Conservation (phyloP, 2,113 vertebrate genomes). For the Synchiropus splendidus region DNA sequence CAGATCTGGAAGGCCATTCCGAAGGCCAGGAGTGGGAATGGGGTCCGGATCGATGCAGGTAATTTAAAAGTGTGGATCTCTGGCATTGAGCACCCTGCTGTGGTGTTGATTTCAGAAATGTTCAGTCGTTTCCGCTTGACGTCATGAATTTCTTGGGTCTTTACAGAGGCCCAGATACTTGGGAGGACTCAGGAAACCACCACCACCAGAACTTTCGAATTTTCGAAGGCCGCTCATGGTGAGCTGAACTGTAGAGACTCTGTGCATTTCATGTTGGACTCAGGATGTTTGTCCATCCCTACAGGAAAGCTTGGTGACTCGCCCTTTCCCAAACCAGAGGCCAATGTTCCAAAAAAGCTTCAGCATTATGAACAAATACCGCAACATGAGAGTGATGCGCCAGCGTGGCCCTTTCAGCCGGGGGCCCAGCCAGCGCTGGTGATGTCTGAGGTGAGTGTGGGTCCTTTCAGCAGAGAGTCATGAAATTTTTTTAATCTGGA, state of each 20-base stretch:
- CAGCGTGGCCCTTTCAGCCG: slow-evolving; percentile 48
- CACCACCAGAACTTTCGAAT: slow-evolving; percentile 25
- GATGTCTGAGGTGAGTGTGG: slow-evolving; percentile 12
- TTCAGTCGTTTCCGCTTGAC: too few species aligned
- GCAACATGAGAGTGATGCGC: slow-evolving; percentile 64
- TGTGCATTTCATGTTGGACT: background rate
- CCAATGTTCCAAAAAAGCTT: slow-evolving; percentile 64
- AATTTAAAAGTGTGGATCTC: slow-evolving; percentile 4
- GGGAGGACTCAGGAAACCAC: slow-evolving; percentile 17
- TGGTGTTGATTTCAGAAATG: too few species aligned
- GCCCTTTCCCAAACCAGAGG: slow-evolving; percentile 57
- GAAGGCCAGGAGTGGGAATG: slow-evolving; percentile 29
- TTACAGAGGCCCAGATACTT: slow-evolving; percentile 33
- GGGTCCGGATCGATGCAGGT: slow-evolving; percentile 34
- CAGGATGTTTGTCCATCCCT: background rate
- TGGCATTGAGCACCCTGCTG: too few species aligned
- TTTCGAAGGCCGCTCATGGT: slow-evolving; percentile 67
- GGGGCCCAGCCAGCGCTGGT: slow-evolving; percentile 60
- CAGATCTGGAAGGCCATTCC: slow-evolving; percentile 38
- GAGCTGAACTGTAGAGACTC: background rate
- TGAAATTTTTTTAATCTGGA: too few species aligned
- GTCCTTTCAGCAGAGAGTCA: too few species aligned
- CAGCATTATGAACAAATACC: slow-evolving; percentile 68
- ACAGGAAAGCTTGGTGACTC: slow-evolving; percentile 54
- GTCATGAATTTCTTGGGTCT: too few species aligned